A percentile compares a stretch with the other conserved stretches of the same genome.
phyloP scores from a whole-genome alignment of 2,797 vertebrate species.

The Semaprochilodus insignis region DNA sequence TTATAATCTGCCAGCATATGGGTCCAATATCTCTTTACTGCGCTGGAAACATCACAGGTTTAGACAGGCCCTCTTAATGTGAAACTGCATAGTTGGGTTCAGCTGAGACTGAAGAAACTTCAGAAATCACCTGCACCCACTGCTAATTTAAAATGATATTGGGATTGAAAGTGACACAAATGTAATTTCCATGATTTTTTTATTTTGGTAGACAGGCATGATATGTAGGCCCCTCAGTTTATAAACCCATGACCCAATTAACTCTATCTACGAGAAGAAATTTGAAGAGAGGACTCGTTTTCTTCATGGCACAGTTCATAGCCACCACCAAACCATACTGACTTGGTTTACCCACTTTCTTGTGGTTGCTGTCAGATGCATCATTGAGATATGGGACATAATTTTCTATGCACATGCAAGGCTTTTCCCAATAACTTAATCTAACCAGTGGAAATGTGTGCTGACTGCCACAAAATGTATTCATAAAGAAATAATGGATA shows the following conservation, averaged over 20 bases:
- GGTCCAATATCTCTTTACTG: constrained; percentile 68
- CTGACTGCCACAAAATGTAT: background rate
- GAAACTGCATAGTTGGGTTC: constrained; percentile 58
- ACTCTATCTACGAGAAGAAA: background rate
- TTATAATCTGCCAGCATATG: constrained; percentile 70
- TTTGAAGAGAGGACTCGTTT: background rate
- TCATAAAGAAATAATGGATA: background rate
- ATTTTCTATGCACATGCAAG: background rate
- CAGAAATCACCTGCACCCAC: background rate
- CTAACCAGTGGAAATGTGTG: background rate
- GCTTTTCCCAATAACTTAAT: background rate
- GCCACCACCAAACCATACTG: background rate
- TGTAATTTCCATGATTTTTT: background rate
- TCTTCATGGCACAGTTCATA: background rate
- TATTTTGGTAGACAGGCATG: background rate
- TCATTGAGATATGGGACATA: background rate
- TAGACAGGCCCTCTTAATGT: constrained; percentile 71
- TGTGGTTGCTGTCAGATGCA: background rate
- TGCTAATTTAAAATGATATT: background rate
- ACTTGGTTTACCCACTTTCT: background rate
- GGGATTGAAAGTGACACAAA: background rate
- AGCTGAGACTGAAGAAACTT: background rate
- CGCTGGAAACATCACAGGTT: constrained; percentile 60
- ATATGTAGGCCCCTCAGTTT: background rate
- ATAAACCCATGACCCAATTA: background rate